Evolutionary conservation across 2,888 invertebrate genomes (phyloP), one percentile per base, ranked within the genome.

Genomic region (Drosophila mettleri): DNA sequence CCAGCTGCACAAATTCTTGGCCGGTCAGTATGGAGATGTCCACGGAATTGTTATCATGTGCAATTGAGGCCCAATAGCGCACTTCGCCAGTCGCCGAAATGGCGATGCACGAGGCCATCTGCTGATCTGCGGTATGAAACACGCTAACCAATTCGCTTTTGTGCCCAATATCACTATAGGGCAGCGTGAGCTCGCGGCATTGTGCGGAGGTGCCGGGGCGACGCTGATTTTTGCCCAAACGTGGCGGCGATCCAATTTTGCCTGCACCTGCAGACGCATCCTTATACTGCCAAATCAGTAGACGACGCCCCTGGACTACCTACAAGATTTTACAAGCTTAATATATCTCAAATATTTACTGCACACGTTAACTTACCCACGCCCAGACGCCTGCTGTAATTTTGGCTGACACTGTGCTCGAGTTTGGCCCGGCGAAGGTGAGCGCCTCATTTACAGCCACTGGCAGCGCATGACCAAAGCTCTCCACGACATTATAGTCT

Each of bases 81-180:
- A 98, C 95, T 52, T 96, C 95, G 34, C 98, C 98, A 90, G 98
- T 98, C 0, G 98, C 98, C 0, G 98, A 98, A 1, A 98, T 97
- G 16, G 98, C 98, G 80, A 98, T 94, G 87, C 97, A 97, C 0
- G 97, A 95, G 9, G 97, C 97, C 91, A 95, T 94, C 90, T 94
- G 94, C 70, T 94, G 94, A 0, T 93, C 94, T 45, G 93, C 92
- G 2, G 93, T 92, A 14, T 94, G 93, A 90, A 96, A 96, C 0
- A 97, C 94, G 27, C 95, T 94, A 1, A 97, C 95, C 16, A 98
- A 93, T 64, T 97, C 95, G 0, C 98, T 97, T 86, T 96, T 95
- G 91, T 98, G 98, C 0, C 97, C 97, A 16, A 98, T 93, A 92
- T 98, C 98, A 80, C 98, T 98, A 75, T 98, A 97, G 0, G 98